Percentiles rank a stretch among this genome's conserved stretches.
These are phyloP conservation scores for Apogon talboti DNA, from an alignment of 2,797 vertebrate species.

Conservation along the genomic window DNA sequence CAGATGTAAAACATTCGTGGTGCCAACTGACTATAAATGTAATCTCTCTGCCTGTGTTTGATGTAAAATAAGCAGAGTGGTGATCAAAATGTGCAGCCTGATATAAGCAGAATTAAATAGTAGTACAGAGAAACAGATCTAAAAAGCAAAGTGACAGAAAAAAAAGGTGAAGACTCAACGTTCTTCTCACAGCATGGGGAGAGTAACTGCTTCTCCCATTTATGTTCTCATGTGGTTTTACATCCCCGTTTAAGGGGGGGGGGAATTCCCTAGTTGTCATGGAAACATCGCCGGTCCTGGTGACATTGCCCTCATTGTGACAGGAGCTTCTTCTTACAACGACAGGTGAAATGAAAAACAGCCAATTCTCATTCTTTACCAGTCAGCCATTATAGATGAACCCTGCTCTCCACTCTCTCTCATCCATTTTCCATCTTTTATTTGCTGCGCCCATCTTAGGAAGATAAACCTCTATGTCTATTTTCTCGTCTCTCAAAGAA, in stretches of 20 bases:
- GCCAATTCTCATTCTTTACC: constrained; percentile 65
- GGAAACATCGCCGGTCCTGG: constrained; percentile 66
- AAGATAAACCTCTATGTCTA: constrained; percentile 57
- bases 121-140: constrained; percentile 25
- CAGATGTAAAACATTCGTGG: constrained; percentile 45
- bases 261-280: constrained; percentile 61
- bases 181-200: constrained; percentile 8
- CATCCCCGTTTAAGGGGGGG: constrained; percentile 7
- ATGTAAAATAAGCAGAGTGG: constrained; percentile 53
- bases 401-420: constrained; percentile 34
- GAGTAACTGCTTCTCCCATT: constrained; percentile 13
- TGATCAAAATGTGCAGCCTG: constrained; percentile 52
- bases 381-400: constrained; percentile 67
- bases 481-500: constrained; percentile 53
- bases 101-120: constrained; percentile 44
- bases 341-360: constrained; percentile 76
- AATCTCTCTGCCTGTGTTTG: constrained; percentile 39
- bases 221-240: constrained; percentile 4
- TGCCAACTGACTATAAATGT: constrained; percentile 36
- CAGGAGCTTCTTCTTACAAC: constrained; percentile 58
- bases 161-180: constrained; percentile 13
- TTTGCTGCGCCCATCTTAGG: constrained; percentile 50
- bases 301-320: constrained; percentile 68
- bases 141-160: constrained; percentile 20
- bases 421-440: constrained; percentile 54